These are phyloP conservation scores for Rousettus madagascariensis DNA, from an alignment of 2,797 vertebrate genomes.

Conservation along the genomic window DNA sequence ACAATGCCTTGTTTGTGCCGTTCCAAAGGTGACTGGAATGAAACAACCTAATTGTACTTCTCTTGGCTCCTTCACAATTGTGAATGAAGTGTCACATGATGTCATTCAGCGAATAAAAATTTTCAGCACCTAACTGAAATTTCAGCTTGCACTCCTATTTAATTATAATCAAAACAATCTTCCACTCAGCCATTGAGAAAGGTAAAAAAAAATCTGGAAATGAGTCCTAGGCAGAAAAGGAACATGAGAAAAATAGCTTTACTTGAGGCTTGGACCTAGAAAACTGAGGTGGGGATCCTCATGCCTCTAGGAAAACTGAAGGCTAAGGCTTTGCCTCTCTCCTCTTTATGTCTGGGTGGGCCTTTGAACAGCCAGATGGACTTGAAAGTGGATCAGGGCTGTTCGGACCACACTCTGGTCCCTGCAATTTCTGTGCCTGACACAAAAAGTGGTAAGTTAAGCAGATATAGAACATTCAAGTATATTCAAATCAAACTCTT, in stretches of 20 bases:
- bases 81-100: constrained; percentile 43
- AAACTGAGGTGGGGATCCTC: background rate
- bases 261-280: background rate
- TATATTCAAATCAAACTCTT: background rate
- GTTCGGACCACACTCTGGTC: too few relatives aligned
- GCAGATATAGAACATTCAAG: background rate
- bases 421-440: background rate
- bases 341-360: background rate
- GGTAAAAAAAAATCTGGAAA: constrained; percentile 29
- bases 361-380: background rate
- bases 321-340: background rate
- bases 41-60: background rate
- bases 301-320: background rate
- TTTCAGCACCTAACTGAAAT: constrained; percentile 33
- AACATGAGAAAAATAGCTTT: constrained; percentile 13
- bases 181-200: constrained; percentile 12
- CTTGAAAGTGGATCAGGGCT: background rate
- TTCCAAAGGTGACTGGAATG: background rate
- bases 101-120: background rate
- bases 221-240: background rate
- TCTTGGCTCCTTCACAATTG: background rate
- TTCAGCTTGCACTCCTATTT: constrained; percentile 30
- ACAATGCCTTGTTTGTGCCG: background rate
- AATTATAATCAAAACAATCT: constrained; percentile 53
- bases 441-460: background rate